Evolutionary conservation across 2,797 vertebrate species (phyloP), one percentile per base, ranked within the genome.

Genomic region (Lacerta viridis): DNA sequence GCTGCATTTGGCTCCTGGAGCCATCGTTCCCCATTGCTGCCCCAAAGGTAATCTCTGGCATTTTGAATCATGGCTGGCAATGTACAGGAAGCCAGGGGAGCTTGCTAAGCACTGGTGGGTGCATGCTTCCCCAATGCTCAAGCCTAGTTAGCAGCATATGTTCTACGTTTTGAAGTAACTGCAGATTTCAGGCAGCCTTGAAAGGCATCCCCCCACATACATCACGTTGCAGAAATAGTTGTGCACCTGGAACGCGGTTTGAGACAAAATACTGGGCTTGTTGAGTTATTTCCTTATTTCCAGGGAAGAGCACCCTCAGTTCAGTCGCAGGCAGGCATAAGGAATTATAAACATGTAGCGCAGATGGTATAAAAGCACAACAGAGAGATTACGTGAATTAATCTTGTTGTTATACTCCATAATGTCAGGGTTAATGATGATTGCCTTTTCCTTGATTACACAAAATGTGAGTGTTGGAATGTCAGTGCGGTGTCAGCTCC

Each of bases 391-490:
- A 84, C 75, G 68, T 41, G 76, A 80, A 88, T 85, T 46, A 77
- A 91, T 75, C 4, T n/a, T 72, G 36, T 3, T 80, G 3, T 74
- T 90, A 1, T 33, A 8, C 4, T 88, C 87, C 84, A 78, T 46
- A 69, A 50, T 74, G 46, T 46, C 77, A 17, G 50, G 43, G 59
- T 85, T 92, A 75, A 3, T 87, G 83, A 84, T 84, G 77, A 88
- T 88, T 85, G 86, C 83, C 46, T 85, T 94, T 87, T 71, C 1
- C 36, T 89, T 25, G 9, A 72, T 94, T 90, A 36, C n/a, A 13
- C 59, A 8, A 78, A 91, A 72, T 10, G 27, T 7, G 55, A 9
- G 9, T 10, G 41, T 84, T 27, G 43, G 27, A 90, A 89, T 90
- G 10, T 85, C 13, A 3, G 3, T 50, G 1, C 29, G 27, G 69